A percentile compares a stretch with the other conserved stretches of the same genome.
These are phyloP conservation scores for Diachrysia chrysitis DNA, from an alignment of 2,888 invertebrate species.

Conservation along the genomic window DNA sequence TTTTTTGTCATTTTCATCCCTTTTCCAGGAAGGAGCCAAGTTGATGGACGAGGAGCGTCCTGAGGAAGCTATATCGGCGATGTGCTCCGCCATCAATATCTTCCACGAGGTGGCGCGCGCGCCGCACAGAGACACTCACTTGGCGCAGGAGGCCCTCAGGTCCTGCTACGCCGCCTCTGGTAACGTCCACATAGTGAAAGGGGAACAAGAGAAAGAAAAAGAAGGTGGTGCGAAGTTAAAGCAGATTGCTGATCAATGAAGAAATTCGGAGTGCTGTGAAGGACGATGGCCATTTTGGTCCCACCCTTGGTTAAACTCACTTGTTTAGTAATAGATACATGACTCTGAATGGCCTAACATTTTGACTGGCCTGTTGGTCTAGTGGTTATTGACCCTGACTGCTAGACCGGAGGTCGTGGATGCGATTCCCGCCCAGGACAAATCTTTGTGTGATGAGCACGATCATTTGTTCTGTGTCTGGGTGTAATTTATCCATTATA, in stretches of 20 bases:
- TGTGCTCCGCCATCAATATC: slow-evolving; percentile 89
- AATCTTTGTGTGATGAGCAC: too few relatives aligned
- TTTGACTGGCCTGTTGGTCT: too few relatives aligned
- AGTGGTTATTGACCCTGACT: too few relatives aligned
- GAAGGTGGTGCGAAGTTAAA: neutral
- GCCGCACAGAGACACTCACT: slow-evolving; percentile 91
- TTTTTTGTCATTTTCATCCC: too few relatives aligned
- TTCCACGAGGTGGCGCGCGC: slow-evolving; percentile 90
- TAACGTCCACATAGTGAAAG: slow-evolving; percentile 76
- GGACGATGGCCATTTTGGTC: too few relatives aligned
- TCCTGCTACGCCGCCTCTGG: slow-evolving; percentile 90
- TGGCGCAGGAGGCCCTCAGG: slow-evolving; percentile 92
- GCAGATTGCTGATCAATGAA: neutral
- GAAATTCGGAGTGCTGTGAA: neutral
- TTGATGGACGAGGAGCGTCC: slow-evolving; percentile 88
- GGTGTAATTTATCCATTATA: too few relatives aligned
- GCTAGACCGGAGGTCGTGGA: too few relatives aligned
- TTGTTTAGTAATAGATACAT: too few relatives aligned
- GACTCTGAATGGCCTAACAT: too few relatives aligned
- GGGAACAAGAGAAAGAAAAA: slow-evolving; percentile 15
- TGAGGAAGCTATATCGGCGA: slow-evolving; percentile 86
- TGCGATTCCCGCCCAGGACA: too few relatives aligned
- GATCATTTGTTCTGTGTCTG: too few relatives aligned
- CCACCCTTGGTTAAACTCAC: too few relatives aligned
- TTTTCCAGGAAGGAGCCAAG: slow-evolving; percentile 74